These are phyloP conservation scores for Macrophya alboannulata DNA, from an alignment of 2,888 invertebrate species.

Conservation along the genomic window DNA sequence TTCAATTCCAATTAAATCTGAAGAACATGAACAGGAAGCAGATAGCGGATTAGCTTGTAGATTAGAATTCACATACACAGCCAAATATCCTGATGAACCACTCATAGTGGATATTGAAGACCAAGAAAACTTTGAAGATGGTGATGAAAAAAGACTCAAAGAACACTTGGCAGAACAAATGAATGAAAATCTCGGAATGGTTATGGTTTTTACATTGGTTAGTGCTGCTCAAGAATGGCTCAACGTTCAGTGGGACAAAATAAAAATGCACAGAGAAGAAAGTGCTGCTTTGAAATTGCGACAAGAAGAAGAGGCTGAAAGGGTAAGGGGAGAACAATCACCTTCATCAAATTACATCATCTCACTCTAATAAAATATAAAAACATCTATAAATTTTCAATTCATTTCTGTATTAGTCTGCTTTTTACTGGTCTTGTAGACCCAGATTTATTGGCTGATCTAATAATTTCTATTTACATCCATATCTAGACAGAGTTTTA, in stretches of 20 bases:
- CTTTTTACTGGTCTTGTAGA: too few species aligned
- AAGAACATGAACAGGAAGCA: conserved; percentile 87
- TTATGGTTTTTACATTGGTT: conserved; percentile 98
- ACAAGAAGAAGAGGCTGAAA: conserved; percentile 94
- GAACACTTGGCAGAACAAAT: conserved; percentile 87
- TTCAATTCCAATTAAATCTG: conserved; percentile 91
- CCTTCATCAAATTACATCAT: conserved; percentile 6
- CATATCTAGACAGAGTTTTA: background rate
- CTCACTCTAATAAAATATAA: background rate
- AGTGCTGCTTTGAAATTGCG: conserved; percentile 85
- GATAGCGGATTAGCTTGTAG: conserved; percentile 88
- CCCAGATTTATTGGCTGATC: background rate
- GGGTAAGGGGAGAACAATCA: conserved; percentile 80
- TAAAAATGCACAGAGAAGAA: conserved; percentile 88
- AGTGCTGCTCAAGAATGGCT: conserved; percentile 97
- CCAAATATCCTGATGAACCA: conserved; percentile 94
- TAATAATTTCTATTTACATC: background rate
- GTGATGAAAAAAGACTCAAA: conserved; percentile 85
- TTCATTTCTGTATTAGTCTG: conserved; percentile 2
- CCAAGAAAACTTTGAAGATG: conserved; percentile 89
- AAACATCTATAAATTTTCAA: conserved; percentile 30
- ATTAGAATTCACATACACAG: conserved; percentile 91
- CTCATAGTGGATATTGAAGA: conserved; percentile 91
- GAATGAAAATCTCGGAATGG: conserved; percentile 96
- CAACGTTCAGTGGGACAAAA: conserved; percentile 91